Percentiles rank a stretch among this genome's conserved stretches.
Conservation (phyloP, 2,797 vertebrate genomes). For the Fistularia tabacaria region DNA sequence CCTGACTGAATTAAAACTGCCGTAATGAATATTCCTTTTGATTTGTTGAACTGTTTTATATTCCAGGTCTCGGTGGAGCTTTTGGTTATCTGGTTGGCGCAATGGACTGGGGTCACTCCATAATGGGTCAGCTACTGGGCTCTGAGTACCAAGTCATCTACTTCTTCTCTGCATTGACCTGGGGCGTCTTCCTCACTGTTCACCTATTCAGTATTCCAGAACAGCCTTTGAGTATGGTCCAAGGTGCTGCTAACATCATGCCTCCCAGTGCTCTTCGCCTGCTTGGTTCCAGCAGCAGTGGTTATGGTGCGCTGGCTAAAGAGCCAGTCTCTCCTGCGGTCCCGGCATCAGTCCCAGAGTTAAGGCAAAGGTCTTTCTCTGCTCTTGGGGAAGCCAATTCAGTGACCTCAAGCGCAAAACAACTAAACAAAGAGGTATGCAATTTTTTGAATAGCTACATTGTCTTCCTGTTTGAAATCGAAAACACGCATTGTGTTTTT, state of each 20-base stretch:
- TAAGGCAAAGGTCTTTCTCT: constrained; percentile 65
- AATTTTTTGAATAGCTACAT: neutral
- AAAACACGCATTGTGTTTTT: no score
- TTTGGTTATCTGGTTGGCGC: constrained; percentile 91
- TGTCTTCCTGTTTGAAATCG: no score
- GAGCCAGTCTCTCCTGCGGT: constrained; percentile 37
- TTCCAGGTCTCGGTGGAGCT: constrained; percentile 89
- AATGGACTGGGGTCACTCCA: constrained; percentile 88
- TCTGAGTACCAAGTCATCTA: constrained; percentile 97
- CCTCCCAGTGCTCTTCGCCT: constrained; percentile 52
- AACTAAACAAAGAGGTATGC: constrained; percentile 69
- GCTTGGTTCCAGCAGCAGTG: constrained; percentile 50
- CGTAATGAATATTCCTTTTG: no score
- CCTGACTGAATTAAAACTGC: no score
- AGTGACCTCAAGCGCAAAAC: constrained; percentile 70
- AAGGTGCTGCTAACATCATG: neutral
- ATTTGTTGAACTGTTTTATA: neutral
- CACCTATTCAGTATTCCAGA: constrained; percentile 95
- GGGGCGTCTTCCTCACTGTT: constrained; percentile 79
- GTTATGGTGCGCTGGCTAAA: constrained; percentile 77
- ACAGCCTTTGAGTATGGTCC: constrained; percentile 69
- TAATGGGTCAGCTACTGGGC: constrained; percentile 78
- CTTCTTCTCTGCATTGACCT: constrained; percentile 84
- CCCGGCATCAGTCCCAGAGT: constrained; percentile 39
- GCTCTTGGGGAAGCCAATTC: constrained; percentile 66